phyloP scores from a whole-genome alignment of 2,113 vertebrate species.

The Megaceryle torquata region DNA sequence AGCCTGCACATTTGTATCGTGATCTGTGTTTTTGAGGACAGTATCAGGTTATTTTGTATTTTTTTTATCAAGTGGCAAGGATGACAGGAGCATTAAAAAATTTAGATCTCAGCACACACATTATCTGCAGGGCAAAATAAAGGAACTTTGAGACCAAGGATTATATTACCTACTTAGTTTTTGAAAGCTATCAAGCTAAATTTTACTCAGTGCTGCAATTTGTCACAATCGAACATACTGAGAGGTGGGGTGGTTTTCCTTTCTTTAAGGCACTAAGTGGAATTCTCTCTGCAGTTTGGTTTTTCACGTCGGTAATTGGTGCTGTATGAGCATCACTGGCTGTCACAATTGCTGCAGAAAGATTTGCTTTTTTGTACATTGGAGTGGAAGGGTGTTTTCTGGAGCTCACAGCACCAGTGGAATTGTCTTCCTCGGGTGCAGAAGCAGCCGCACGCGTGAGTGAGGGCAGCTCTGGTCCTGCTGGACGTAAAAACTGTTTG shows the following conservation, averaged over 20 bases:
- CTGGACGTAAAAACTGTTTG: fast-evolving
- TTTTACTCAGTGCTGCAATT: not conserved
- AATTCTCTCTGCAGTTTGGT: not conserved
- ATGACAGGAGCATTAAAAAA: not conserved
- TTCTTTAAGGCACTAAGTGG: too few relatives aligned
- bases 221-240: not conserved
- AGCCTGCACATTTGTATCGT: not conserved
- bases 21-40: not conserved
- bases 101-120: not conserved
- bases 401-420: not conserved
- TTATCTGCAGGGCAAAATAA: constrained; percentile 11
- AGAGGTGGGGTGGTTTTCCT: not conserved
- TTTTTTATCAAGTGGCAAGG: not conserved
- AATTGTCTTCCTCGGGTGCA: not conserved
- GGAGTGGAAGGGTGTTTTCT: not conserved
- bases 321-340: not conserved
- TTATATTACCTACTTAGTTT: not conserved
- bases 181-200: not conserved
- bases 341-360: fast-evolving
- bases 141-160: not conserved
- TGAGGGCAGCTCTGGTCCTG: not conserved
- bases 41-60: not conserved
- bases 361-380: not conserved
- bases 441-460: not conserved
- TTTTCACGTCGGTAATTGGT: not conserved